Conservation (phyloP, 2,113 vertebrate genomes). For the Lethenteron camtschaticum region DNA sequence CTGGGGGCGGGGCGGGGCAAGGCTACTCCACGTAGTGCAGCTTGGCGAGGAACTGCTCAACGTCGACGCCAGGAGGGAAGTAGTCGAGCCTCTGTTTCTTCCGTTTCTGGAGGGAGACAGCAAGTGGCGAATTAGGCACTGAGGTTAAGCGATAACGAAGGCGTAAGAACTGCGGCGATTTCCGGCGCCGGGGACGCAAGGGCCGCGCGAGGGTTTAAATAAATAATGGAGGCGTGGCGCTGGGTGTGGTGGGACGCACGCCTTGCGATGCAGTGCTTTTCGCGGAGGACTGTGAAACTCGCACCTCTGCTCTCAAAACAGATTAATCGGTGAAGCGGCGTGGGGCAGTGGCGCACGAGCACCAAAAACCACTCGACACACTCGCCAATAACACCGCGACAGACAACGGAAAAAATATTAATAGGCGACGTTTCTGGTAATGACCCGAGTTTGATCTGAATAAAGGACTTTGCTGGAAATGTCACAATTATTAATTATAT, state of each 20-base stretch:
- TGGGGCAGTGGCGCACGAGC: no score
- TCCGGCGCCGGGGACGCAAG: not conserved
- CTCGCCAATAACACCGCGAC: no score
- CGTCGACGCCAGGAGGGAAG: not conserved
- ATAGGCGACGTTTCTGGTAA: no score
- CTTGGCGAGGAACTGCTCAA: constrained; percentile 1
- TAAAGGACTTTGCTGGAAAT: no score
- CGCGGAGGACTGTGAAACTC: no score
- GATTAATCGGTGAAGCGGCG: no score
- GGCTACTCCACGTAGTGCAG: not conserved
- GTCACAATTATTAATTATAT: no score
- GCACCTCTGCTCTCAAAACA: no score
- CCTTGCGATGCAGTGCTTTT: not conserved
- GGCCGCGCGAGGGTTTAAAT: not conserved
- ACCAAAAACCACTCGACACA: no score
- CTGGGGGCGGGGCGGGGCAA: no score
- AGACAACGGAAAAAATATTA: no score
- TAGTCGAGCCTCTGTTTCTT: constrained; percentile 2
- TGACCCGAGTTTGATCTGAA: no score
- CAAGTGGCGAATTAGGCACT: not conserved
- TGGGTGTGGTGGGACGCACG: not conserved
- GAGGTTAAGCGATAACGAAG: not conserved
- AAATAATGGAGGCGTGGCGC: not conserved
- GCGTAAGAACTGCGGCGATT: not conserved
- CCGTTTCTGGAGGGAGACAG: constrained; percentile 1